Evolutionary conservation across 1,140 invertebrate species (phyloP).

Genomic region (Aphelenchoides fujianensis): DNA sequence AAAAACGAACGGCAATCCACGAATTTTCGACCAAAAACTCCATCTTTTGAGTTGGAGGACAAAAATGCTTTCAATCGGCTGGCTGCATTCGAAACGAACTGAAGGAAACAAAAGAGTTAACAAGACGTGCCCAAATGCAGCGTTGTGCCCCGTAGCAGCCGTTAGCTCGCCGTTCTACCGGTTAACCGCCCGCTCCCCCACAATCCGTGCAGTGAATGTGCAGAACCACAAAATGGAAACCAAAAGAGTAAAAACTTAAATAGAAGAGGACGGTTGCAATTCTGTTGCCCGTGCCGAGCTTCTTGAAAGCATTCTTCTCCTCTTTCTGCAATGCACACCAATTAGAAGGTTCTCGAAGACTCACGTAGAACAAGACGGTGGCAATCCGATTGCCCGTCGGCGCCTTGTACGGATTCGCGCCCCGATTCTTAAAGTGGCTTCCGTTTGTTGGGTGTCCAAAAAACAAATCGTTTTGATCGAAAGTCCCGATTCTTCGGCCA

Average conservation of each 20-base stretch:
- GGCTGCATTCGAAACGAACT: not conserved
- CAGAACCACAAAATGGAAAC: not conserved
- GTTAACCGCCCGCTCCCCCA: not conserved
- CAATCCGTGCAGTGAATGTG: not conserved
- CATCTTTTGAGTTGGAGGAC: too few relatives aligned
- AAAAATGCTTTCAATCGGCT: constrained; percentile 2
- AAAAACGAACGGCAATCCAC: too few relatives aligned
- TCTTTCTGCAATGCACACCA: constrained; percentile 63
- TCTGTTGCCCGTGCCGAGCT: constrained; percentile 63
- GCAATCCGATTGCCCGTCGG: constrained; percentile 86
- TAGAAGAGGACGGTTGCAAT: constrained; percentile 49
- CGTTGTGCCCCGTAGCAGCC: not conserved
- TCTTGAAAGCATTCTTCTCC: constrained; percentile 65
- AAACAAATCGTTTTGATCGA: not conserved
- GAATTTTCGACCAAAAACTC: not conserved
- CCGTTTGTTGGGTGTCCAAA: not conserved
- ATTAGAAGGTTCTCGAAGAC: constrained; percentile 18
- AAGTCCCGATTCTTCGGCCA: not conserved
- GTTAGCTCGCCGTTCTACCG: not conserved
- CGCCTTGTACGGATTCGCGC: constrained; percentile 76
- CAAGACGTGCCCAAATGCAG: too few relatives aligned
- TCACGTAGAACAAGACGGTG: constrained; percentile 81
- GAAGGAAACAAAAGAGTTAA: too few relatives aligned
- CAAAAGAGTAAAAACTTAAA: not conserved
- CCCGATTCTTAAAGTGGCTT: constrained; percentile 18